These are phyloP conservation scores for Pantelozetes paolii DNA, from an alignment of 2,888 invertebrate species.

Conservation along the genomic window DNA sequence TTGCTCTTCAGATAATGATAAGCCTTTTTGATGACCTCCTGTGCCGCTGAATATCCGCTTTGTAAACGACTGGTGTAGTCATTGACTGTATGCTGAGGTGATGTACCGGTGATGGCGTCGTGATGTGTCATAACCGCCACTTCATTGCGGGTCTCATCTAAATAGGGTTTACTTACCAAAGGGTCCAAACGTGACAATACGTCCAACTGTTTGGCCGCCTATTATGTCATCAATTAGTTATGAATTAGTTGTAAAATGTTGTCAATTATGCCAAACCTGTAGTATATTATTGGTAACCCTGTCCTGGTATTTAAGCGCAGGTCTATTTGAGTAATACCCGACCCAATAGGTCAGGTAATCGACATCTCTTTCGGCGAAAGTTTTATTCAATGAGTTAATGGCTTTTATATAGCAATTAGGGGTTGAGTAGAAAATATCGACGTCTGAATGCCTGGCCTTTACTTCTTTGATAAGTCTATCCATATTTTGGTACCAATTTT, in stretches of 20 bases:
- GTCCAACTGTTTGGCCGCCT: constrained; percentile 39
- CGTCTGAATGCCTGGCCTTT: constrained; percentile 49
- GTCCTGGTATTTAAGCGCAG: constrained; percentile 53
- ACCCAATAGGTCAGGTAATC: constrained; percentile 86
- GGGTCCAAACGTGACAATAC: not conserved
- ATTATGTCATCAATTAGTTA: not conserved
- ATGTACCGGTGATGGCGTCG: constrained; percentile 68
- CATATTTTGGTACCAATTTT: constrained; percentile 64
- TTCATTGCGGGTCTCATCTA: constrained; percentile 32
- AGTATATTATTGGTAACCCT: constrained; percentile 52
- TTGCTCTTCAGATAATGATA: not conserved
- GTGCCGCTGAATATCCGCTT: not conserved
- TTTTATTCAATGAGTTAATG: not conserved
- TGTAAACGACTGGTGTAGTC: constrained; percentile 69
- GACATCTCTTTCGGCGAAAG: constrained; percentile 1
- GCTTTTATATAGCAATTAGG: constrained; percentile 56
- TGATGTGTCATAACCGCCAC: constrained; percentile 70
- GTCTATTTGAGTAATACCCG: constrained; percentile 71
- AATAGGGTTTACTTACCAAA: not conserved
- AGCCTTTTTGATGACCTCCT: not conserved
- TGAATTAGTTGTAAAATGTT: not conserved
- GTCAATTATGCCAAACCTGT: not conserved
- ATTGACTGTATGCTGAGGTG: constrained; percentile 62
- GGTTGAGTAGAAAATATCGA: constrained; percentile 63
- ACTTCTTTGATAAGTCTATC: constrained; percentile 79